A percentile compares a stretch with the other conserved stretches of the same genome.
Conservation (phyloP, 1,140 invertebrate species). For the Physella acuta region DNA sequence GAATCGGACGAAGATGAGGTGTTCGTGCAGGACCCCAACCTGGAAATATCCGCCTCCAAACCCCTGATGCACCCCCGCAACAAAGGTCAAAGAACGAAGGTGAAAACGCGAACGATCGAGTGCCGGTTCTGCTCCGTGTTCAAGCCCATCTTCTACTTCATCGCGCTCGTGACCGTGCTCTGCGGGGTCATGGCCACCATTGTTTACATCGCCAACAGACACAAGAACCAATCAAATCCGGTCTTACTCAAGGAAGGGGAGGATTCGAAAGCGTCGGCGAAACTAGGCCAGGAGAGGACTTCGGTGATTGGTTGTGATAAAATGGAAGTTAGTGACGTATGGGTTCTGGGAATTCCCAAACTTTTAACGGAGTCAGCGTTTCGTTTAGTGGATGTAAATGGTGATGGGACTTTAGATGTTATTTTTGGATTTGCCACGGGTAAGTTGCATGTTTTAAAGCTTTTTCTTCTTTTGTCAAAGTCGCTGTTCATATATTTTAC, state of each 20-base stretch:
- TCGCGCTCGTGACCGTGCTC: conserved; percentile 39
- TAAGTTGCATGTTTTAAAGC: no score
- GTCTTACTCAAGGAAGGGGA: neutral
- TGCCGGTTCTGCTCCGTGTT: conserved; percentile 39
- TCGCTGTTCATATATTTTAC: no score
- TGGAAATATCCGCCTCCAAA: conserved; percentile 42
- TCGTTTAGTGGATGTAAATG: conserved; percentile 73
- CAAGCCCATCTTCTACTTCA: conserved; percentile 44
- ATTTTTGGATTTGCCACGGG: conserved; percentile 81
- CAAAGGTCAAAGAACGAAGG: conserved; percentile 34
- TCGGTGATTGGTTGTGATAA: conserved; percentile 65
- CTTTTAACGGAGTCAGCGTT: conserved; percentile 77
- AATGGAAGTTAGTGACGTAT: conserved; percentile 70
- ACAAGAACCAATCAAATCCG: conserved; percentile 10
- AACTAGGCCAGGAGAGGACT: neutral
- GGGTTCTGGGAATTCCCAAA: conserved; percentile 74
- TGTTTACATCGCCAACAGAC: conserved; percentile 42
- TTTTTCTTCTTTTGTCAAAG: no score
- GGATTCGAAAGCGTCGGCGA: no score
- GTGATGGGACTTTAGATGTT: conserved; percentile 74
- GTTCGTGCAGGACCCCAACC: conserved; percentile 41
- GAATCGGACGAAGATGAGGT: conserved; percentile 49
- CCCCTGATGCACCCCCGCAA: conserved; percentile 49
- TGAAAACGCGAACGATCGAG: conserved; percentile 37
- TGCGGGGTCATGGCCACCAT: conserved; percentile 42